phyloP scores from a whole-genome alignment of 1,140 invertebrate genomes.

The Zaprionus ghesquierei region DNA sequence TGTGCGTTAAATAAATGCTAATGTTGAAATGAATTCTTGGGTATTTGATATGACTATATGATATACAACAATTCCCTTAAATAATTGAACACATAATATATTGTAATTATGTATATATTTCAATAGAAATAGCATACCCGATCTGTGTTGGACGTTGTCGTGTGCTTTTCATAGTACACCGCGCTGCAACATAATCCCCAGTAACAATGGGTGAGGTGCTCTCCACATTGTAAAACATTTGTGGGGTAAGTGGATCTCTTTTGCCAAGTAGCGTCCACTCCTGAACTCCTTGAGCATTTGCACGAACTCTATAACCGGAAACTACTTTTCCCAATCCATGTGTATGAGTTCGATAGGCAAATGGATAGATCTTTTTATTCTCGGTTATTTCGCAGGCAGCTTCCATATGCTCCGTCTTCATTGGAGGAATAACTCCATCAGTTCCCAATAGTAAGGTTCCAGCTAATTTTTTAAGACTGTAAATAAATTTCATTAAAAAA shows the following conservation, averaged over 20 bases:
- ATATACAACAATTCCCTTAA: not conserved
- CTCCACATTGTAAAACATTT: constrained; percentile 97
- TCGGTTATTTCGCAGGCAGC: constrained; percentile 91
- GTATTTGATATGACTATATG: no score
- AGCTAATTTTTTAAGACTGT: constrained; percentile 90
- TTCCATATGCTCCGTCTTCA: constrained; percentile 92
- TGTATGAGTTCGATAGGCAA: constrained; percentile 97
- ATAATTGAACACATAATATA: no score
- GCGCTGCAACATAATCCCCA: constrained; percentile 92
- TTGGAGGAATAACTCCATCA: constrained; percentile 89
- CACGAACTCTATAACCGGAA: constrained; percentile 91
- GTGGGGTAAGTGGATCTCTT: constrained; percentile 94
- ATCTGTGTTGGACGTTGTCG: constrained; percentile 87
- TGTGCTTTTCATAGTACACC: constrained; percentile 95
- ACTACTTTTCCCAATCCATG: constrained; percentile 94
- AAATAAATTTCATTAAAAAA: not conserved
- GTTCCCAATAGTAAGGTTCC: constrained; percentile 94
- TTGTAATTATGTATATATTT: not conserved
- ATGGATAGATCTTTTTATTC: constrained; percentile 94
- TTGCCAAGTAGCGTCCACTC: constrained; percentile 94
- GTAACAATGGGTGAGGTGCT: constrained; percentile 84
- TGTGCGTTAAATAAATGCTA: not conserved
- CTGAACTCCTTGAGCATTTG: constrained; percentile 84
- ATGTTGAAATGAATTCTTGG: no score
- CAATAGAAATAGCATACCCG: constrained; percentile 85